phyloP scores from a whole-genome alignment of 2,888 invertebrate genomes.

The Parthenolecanium corni region DNA sequence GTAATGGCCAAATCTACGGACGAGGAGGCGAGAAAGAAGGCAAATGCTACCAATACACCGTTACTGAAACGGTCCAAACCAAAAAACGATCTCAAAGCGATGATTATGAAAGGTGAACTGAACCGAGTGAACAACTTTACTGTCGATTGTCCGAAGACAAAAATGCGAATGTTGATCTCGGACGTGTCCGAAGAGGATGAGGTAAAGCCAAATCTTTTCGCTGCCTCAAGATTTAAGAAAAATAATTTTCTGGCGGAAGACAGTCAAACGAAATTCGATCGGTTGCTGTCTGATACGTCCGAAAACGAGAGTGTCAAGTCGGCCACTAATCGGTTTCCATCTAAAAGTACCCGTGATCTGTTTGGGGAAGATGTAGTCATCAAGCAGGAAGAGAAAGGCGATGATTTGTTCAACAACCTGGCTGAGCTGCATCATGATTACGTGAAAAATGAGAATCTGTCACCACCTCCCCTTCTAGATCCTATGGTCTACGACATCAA shows the following conservation, averaged over 20 bases:
- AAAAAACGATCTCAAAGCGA: conserved; percentile 10
- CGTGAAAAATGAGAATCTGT: conserved; percentile 5
- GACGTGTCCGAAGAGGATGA: conserved; percentile 21
- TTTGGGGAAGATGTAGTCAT: conserved; percentile 1
- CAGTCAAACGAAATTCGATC: not conserved
- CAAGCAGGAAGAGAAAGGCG: conserved; percentile 1
- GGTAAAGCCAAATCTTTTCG: not conserved
- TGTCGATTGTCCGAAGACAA: not conserved
- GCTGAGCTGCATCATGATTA: conserved; percentile 12
- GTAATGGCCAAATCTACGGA: not conserved
- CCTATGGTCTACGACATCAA: conserved; percentile 10
- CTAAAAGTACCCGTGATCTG: conserved; percentile 23
- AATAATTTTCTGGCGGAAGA: not conserved
- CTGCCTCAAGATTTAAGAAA: not conserved
- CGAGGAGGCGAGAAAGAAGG: not conserved
- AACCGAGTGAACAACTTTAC: not conserved
- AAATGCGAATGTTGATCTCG: conserved; percentile 1
- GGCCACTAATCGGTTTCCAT: not conserved
- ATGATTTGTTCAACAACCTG: conserved; percentile 13
- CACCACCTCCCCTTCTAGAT: conserved; percentile 17
- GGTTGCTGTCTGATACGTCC: not conserved
- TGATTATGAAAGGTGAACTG: conserved; percentile 17
- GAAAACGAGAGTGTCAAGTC: conserved; percentile 15
- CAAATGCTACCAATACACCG: not conserved
- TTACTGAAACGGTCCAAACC: conserved; percentile 6